Percentiles rank a stretch among this genome's conserved stretches.
Conservation (phyloP, 2,113 vertebrate species). For the Upupa epops region DNA sequence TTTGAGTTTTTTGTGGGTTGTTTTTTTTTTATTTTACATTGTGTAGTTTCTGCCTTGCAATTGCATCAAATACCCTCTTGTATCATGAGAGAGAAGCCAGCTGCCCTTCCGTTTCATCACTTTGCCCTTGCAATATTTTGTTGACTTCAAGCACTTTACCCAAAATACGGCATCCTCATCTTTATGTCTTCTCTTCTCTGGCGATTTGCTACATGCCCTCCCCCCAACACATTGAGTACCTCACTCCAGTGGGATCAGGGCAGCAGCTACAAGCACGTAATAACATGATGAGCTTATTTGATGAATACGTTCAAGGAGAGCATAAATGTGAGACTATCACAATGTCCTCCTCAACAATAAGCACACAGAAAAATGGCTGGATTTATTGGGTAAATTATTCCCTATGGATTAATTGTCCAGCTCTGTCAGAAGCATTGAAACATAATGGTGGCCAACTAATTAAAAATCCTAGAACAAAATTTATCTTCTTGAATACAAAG, state of each 20-base stretch:
- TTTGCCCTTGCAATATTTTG: background rate
- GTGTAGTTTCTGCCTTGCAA: background rate
- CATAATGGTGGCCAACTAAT: background rate
- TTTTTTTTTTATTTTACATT: background rate
- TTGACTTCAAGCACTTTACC: background rate
- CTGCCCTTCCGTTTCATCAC: background rate
- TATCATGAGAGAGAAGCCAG: background rate
- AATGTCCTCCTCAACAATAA: background rate
- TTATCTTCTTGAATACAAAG: background rate
- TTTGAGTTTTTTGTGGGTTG: accelerated
- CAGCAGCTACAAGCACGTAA: background rate
- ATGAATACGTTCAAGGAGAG: background rate
- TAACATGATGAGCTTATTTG: background rate
- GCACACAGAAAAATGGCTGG: background rate
- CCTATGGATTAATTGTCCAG: background rate
- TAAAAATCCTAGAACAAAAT: background rate
- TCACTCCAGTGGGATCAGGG: background rate
- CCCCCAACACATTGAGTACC: background rate
- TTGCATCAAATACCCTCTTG: background rate
- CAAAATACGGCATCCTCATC: background rate
- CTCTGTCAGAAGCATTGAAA: background rate
- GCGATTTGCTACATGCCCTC: accelerated
- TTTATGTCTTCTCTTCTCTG: background rate
- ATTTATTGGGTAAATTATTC: constrained; percentile 11
- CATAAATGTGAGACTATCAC: background rate